phyloP scores from a whole-genome alignment of 2,888 invertebrate genomes.

The Cheilosia vernalis region DNA sequence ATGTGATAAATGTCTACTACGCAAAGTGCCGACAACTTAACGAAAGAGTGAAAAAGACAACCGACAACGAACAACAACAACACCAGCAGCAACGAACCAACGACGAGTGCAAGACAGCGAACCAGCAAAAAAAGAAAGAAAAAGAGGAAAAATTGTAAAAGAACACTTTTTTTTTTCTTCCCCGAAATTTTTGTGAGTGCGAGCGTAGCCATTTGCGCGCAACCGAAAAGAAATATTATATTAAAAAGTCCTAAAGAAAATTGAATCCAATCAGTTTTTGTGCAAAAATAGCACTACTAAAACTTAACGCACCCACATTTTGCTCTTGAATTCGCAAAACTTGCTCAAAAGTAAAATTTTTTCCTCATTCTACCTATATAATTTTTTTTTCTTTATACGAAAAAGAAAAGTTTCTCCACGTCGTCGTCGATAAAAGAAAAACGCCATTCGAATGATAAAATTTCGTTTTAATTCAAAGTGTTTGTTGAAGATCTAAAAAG shows the following conservation, averaged over 20 bases:
- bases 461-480: slow-evolving; percentile 60
- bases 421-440: slow-evolving; percentile 59
- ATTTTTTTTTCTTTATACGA: slow-evolving; percentile 17
- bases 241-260: slow-evolving; percentile 40
- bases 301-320: slow-evolving; percentile 43
- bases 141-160: slow-evolving; percentile 53
- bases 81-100: slow-evolving; percentile 41
- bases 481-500: slow-evolving; percentile 45
- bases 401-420: slow-evolving; percentile 69
- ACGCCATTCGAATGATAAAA: slow-evolving; percentile 68
- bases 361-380: not conserved
- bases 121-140: slow-evolving; percentile 26
- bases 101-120: slow-evolving; percentile 37
- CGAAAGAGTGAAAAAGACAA: slow-evolving; percentile 63
- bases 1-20: slow-evolving; percentile 43
- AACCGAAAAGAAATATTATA: slow-evolving; percentile 45
- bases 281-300: slow-evolving; percentile 26
- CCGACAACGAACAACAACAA: slow-evolving; percentile 48
- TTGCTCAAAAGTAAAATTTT: slow-evolving; percentile 21
- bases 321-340: slow-evolving; percentile 12
- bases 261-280: slow-evolving; percentile 29
- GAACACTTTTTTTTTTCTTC: slow-evolving; percentile 67
- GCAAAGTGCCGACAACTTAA: slow-evolving; percentile 72
- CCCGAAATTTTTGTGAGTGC: slow-evolving; percentile 68
- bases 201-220: slow-evolving; percentile 74